These are phyloP conservation scores for Xestoiulus laeticollis DNA, from an alignment of 2,888 invertebrate species.

Conservation along the genomic window DNA sequence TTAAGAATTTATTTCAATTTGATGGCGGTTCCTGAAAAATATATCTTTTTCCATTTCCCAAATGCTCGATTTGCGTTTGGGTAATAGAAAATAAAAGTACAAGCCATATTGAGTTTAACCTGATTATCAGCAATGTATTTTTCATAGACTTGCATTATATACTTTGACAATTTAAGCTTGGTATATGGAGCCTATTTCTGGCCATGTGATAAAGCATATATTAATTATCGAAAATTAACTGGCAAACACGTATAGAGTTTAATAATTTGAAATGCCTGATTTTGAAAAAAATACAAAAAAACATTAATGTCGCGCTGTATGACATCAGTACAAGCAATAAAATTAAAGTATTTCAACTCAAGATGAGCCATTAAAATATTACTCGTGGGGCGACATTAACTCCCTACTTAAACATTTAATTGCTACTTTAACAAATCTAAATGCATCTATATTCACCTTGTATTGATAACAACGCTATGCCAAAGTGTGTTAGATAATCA, in stretches of 20 bases:
- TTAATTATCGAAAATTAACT: no score
- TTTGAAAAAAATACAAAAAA: no score
- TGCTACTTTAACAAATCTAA: neutral
- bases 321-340: neutral
- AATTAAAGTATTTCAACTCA: neutral
- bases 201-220: no score
- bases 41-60: neutral
- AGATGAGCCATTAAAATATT: neutral
- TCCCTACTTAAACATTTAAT: neutral
- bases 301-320: neutral
- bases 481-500: neutral
- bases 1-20: conserved; percentile 23
- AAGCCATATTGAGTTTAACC: neutral
- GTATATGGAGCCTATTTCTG: no score
- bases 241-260: no score
- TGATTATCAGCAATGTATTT: neutral
- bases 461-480: neutral
- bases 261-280: no score
- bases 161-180: no score
- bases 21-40: neutral
- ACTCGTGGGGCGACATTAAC: neutral
- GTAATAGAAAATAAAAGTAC: neutral
- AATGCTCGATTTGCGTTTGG: neutral
- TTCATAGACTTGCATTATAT: neutral
- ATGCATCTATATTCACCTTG: neutral